phyloP scores from a whole-genome alignment of 2,888 invertebrate genomes.

The Ommatoiulus sabulosus region DNA sequence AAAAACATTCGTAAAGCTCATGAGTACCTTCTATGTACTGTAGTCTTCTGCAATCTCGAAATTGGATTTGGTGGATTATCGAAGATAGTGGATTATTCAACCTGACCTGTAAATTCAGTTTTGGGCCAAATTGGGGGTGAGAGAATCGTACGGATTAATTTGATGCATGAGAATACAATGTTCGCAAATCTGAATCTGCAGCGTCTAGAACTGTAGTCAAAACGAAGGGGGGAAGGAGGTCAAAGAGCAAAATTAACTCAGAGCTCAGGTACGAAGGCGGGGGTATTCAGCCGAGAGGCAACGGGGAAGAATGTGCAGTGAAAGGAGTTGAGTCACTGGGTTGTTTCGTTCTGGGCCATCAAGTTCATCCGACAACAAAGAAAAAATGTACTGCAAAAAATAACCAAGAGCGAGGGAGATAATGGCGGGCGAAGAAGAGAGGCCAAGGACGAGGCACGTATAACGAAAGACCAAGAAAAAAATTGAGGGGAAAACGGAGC shows the following conservation, averaged over 20 bases:
- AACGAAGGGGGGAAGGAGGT: not conserved
- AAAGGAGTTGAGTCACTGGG: constrained; percentile 40
- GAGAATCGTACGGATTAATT: not conserved
- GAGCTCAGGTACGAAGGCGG: not conserved
- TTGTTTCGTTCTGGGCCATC: constrained; percentile 31
- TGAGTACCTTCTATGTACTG: too few species aligned
- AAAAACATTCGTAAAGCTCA: too few species aligned
- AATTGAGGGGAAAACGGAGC: constrained; percentile 7
- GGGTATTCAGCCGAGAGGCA: constrained; percentile 18
- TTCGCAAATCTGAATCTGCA: not conserved
- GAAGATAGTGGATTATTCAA: not conserved
- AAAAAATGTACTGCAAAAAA: not conserved
- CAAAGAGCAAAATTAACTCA: not conserved
- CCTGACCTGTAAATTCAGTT: not conserved
- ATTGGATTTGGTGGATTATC: not conserved
- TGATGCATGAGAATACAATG: not conserved
- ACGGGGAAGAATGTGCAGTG: constrained; percentile 10
- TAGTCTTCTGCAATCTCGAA: too few species aligned
- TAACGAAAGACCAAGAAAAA: not conserved
- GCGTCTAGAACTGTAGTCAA: not conserved
- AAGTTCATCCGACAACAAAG: constrained; percentile 24
- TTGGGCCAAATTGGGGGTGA: not conserved
- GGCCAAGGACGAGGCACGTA: not conserved
- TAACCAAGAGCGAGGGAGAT: not conserved
- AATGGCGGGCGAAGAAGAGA: not conserved